Evolutionary conservation across 2,113 vertebrate genomes (phyloP), one percentile per base, ranked within the genome.

Genomic region (Channa argus): DNA sequence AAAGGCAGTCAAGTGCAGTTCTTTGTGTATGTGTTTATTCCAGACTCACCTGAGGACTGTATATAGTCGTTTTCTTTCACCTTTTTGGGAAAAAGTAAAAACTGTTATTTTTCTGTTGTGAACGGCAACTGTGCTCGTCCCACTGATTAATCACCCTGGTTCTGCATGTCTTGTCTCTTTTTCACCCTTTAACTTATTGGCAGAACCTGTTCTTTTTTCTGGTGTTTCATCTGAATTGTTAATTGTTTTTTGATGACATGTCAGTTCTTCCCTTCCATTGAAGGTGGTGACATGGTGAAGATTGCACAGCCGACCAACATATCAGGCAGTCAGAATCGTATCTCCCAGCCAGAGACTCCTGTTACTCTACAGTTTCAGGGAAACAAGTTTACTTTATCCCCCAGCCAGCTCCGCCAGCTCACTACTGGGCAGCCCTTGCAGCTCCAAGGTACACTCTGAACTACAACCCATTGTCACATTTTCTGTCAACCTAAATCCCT

Each of bases 341-440:
- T 97, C 0, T 90, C 96, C 6, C 96, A 96, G 87, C 95, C 95
- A 2, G 96, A 97, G 92, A 96, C 96, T 6, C 97, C 97, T 0
- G 97, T 98, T 82, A 97, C 97, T 0, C 90, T 98, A 76, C 97
- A 98, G 89, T 97, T 97, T 88, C 97, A 98, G 89, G 97, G 97
- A 36, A 98, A 97, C 91, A 98, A 97, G 85, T 97, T 97, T 73
- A 98, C 97, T 5, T 71, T 98, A 49, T 98, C 97, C 1, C 96
- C 95, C 13, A 98, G 96, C 69, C 97, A 98, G 54, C 95, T 98
- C 12, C 96, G 97, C 12, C 97, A 98, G 90, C 96, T 98, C 69
- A 98, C 97, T 41, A 96, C 97, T 0, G 97, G 97, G 56, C 97
- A 98, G 41, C 97, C 96, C 37, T 87, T 98, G 86, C 97, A 98